phyloP scores from a whole-genome alignment of 1,140 invertebrate genomes.

The Apis laboriosa region DNA sequence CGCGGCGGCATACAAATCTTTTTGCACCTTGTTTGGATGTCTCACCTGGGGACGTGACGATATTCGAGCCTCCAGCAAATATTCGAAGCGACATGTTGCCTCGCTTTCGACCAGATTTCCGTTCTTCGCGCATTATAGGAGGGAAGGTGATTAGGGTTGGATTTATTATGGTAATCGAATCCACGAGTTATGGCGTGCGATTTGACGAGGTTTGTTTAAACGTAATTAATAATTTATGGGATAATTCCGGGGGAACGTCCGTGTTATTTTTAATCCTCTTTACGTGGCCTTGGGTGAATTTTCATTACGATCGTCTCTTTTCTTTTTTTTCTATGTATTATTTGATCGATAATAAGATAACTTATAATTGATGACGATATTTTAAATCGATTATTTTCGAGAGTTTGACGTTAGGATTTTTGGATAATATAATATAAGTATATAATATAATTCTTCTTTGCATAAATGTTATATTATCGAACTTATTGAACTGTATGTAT shows the following conservation, averaged over 20 bases:
- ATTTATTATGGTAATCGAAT: background rate
- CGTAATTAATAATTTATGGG: background rate
- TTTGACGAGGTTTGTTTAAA: background rate
- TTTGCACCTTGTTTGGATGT: constrained; percentile 22
- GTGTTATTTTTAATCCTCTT: too few relatives aligned
- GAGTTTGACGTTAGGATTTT: too few relatives aligned
- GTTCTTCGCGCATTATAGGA: background rate
- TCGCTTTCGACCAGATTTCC: background rate
- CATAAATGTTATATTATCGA: too few relatives aligned
- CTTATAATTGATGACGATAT: too few relatives aligned
- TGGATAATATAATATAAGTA: too few relatives aligned
- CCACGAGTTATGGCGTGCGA: background rate
- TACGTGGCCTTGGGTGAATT: too few relatives aligned
- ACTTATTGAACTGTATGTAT: too few relatives aligned
- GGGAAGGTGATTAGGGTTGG: background rate
- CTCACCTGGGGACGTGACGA: constrained; percentile 30
- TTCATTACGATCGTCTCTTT: too few relatives aligned
- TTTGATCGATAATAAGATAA: too few relatives aligned
- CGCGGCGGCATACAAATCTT: constrained; percentile 40
- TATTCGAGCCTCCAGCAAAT: constrained; percentile 18
- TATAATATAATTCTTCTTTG: too few relatives aligned
- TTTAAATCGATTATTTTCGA: too few relatives aligned
- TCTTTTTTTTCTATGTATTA: too few relatives aligned
- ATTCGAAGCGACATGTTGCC: background rate
- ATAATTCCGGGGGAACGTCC: background rate